phyloP scores from a whole-genome alignment of 1,140 invertebrate species.

The Ceratosolen fusciceps region DNA sequence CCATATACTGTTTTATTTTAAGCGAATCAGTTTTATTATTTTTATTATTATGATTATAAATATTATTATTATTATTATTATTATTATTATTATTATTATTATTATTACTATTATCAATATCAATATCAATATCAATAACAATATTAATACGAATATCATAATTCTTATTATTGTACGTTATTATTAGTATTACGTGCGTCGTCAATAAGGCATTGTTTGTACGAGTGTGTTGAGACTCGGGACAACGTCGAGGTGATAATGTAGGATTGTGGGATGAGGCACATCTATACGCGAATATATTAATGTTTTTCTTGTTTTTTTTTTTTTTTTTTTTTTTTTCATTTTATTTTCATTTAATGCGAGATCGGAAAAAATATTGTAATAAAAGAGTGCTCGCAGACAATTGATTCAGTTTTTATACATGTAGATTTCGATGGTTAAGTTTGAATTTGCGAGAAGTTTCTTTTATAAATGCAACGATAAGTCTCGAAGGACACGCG shows the following conservation, averaged over 20 bases:
- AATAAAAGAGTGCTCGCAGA: not conserved
- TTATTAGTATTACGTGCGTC: not conserved
- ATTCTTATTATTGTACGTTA: no score
- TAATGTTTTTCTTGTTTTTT: slow-evolving; percentile 53
- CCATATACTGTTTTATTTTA: slow-evolving; percentile 36
- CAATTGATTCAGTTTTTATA: slow-evolving; percentile 44
- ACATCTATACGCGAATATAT: slow-evolving; percentile 32
- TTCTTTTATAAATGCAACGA: slow-evolving; percentile 43
- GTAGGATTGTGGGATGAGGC: slow-evolving; percentile 29
- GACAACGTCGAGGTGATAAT: slow-evolving; percentile 13
- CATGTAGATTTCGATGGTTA: slow-evolving; percentile 55
- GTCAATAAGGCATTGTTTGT: slow-evolving; percentile 44
- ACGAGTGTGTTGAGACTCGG: slow-evolving; percentile 16
- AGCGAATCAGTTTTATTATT: slow-evolving; percentile 29
- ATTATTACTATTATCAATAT: not conserved
- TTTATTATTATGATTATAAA: slow-evolving; percentile 46
- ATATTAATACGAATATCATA: slow-evolving; percentile 40
- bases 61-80: slow-evolving; percentile 47
- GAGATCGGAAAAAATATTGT: slow-evolving; percentile 8
- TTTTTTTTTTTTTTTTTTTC: no score
- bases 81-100: slow-evolving; percentile 31
- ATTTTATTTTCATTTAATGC: no score
- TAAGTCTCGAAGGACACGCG: slow-evolving; percentile 10
- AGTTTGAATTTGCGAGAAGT: slow-evolving; percentile 56
- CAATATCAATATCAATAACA: not conserved